Evolutionary conservation across 2,113 vertebrate genomes (phyloP), one percentile per base, ranked within the genome.

Genomic region (Dicentrarchus labrax): DNA sequence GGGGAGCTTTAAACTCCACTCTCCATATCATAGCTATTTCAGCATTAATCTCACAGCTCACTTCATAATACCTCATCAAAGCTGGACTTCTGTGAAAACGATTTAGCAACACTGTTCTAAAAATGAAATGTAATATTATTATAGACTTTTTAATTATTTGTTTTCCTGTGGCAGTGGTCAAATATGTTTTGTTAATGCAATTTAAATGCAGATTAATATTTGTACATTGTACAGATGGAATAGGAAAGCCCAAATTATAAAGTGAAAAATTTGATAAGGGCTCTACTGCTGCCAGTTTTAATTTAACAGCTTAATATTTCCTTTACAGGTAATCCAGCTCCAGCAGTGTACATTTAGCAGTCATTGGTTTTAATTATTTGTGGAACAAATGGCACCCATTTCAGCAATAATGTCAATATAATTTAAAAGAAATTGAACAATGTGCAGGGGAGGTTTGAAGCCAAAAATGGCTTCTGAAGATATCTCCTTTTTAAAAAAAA

Each of bases 141-240:
- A n/a, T n/a, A n/a, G n/a, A 24, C 12, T 65, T 41, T 61, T 36
- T 53, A 43, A 60, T 50, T 57, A 61, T 66, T 24, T 85, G 11
- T 70, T 30, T 70, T n/a, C 54, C 36, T 48, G 8, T 24, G 36
- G 38, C 45, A 39, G 10, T 59, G 15, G 57, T 67, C 53, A 43
- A 16, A 8, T 75, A 36, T 76, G 21, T 59, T 75, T 74, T 80
- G 50, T 38, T 72, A 24, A 57, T 71, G 6, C 15, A 12, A 71
- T 79, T 79, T 69, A 75, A 74, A 84, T 84, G 64, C 24, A 79
- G 70, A 78, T 68, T 16, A 45, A 61, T 50, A 50, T 59, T 67
- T 60, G 12, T n/a, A 22, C 4, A 22, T 45, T 68, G 1, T 22
- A 22, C 6, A 22, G 7, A 56, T 66, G 2, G 24, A 53, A 45